Evolutionary conservation across 2,888 invertebrate species (phyloP), one percentile per base, ranked within the genome.

Genomic region (Catocala sponsa): DNA sequence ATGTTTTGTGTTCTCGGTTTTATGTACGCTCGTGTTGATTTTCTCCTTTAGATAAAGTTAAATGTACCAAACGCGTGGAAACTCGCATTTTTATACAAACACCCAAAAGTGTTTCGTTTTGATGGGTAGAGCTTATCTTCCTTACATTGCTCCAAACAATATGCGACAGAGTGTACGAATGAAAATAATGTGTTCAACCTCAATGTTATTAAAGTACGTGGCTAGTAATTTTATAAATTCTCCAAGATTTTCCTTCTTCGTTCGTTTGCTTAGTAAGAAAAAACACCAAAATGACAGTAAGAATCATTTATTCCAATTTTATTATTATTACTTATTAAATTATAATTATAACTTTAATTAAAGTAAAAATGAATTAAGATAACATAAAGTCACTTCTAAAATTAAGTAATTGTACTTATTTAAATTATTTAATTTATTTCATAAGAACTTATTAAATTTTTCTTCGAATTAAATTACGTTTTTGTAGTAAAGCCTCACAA

Each of bases 401-500:
- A 38, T 38, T 2, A 7, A 38, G 0, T 13, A 12, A 4, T 44
- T 44, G 4, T 6, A 13, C 5, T 44, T 44, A 44, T 12, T 44
- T 44, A 5, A 44, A 44, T 6, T 44, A 12, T 12, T 44, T 6
- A 44, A 44, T n/a, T 12, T 6, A 9, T 4, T 46, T 9, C 2
- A 13, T 10, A 46, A 13, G 9, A 10, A 2, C 15, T 5, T 9
- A 6, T 47, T 47, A 15, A 47, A 47, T 25, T 7, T 13, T 25
- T 47, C 13, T 15, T 47, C 13, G 7, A 49, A 51, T 58, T 53
- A 42, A 52, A 54, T 69, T 50, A 11, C 49, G 66, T 75, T 83
- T 81, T 51, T 77, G 70, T 12, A 72, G 62, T 38, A 88, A 60
- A 12, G 43, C 69, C 62, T 85, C 81, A 48, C 74, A 78, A 68